Evolutionary conservation across 1,140 invertebrate genomes (phyloP).

Genomic region (Cryptotermes secundus): DNA sequence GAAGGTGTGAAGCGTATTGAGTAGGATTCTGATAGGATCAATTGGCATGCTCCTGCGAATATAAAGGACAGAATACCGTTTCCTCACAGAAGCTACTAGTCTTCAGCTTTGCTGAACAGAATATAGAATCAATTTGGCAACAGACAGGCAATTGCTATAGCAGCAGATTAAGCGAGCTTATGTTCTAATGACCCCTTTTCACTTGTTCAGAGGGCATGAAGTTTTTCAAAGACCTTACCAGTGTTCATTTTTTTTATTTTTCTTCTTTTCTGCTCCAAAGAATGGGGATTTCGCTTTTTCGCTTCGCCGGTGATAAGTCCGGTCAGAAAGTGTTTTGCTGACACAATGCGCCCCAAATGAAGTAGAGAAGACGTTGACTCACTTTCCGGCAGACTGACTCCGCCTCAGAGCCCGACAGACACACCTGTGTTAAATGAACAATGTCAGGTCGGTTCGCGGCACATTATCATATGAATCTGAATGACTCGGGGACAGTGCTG

Average conservation of each 20-base stretch:
- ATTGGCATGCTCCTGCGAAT: no score
- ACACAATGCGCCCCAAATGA: background rate
- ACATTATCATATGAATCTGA: background rate
- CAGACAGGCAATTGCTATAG: background rate
- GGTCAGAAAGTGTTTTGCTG: conserved; percentile 1
- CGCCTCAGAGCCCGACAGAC: background rate
- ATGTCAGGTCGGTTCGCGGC: background rate
- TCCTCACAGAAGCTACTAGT: background rate
- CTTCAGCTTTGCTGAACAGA: background rate
- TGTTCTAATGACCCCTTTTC: background rate
- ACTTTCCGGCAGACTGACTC: background rate
- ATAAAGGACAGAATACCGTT: no score
- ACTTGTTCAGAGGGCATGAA: background rate
- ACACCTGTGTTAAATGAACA: background rate
- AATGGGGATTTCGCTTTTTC: background rate
- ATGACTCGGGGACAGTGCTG: background rate
- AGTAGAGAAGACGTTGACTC: background rate
- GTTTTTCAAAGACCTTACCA: background rate
- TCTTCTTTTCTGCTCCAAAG: background rate
- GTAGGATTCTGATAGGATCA: no score
- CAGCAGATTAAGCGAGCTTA: background rate
- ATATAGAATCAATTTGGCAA: background rate
- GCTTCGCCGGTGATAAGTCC: background rate
- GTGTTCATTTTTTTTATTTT: background rate
- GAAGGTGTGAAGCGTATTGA: no score